These are phyloP conservation scores for Bradynema listronoti DNA, from an alignment of 1,140 invertebrate genomes.

Conservation along the genomic window DNA sequence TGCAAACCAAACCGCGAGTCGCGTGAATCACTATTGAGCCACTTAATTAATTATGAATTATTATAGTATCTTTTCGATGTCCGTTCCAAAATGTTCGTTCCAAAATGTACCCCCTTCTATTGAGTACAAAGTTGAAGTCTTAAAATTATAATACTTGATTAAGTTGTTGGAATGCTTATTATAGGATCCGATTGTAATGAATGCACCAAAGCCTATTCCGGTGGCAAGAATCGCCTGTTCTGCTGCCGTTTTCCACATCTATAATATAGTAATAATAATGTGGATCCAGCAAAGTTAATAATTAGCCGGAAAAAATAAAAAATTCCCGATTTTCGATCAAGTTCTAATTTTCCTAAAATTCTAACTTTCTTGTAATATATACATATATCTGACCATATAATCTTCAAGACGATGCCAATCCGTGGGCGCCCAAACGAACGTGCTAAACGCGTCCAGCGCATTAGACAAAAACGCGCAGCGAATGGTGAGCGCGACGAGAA, in stretches of 20 bases:
- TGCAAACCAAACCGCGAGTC: too few relatives aligned
- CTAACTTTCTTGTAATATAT: too few relatives aligned
- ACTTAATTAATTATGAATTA: too few relatives aligned
- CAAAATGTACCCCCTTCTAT: background rate
- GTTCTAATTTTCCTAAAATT: too few relatives aligned
- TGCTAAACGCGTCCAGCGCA: conserved; percentile 35
- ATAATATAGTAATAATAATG: conserved; percentile 18
- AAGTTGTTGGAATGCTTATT: conserved; percentile 56
- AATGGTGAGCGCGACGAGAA: conserved; percentile 24
- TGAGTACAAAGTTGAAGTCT: background rate
- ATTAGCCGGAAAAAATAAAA: too few relatives aligned
- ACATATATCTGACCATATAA: conserved; percentile 37
- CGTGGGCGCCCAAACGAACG: conserved; percentile 40
- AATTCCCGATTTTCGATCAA: too few relatives aligned
- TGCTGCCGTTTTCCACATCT: conserved; percentile 51
- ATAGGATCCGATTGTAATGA: conserved; percentile 56
- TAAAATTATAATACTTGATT: conserved; percentile 43
- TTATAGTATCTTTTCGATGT: too few relatives aligned
- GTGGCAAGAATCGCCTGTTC: conserved; percentile 55
- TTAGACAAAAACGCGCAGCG: conserved; percentile 35
- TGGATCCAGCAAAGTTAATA: background rate
- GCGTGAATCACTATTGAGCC: too few relatives aligned
- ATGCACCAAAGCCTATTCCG: conserved; percentile 57
- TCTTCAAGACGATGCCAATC: conserved; percentile 51
- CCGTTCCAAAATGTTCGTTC: too few relatives aligned